Conservation (phyloP, 2,797 vertebrate genomes). For the Scolopax bukidnonensis region DNA sequence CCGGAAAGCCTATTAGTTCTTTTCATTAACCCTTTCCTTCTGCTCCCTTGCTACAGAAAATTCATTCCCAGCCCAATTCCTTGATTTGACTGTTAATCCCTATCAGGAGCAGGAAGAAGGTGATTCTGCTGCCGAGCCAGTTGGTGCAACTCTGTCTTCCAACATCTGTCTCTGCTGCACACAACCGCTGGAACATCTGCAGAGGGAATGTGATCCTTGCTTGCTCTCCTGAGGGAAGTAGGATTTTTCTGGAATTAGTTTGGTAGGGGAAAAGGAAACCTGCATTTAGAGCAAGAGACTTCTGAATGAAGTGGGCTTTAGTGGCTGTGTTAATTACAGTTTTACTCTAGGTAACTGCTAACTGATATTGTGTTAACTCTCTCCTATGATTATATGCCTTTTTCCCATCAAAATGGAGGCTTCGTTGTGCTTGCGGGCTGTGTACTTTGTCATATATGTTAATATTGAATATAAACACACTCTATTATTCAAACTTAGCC, state of each 20-base stretch:
- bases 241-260: background rate
- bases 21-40: background rate
- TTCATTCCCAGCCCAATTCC: background rate
- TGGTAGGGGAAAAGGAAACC: background rate
- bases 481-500: fast-evolving
- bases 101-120: background rate
- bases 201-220: background rate
- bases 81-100: background rate
- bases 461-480: background rate
- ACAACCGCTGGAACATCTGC: background rate
- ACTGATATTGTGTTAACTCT: background rate
- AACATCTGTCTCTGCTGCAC: background rate
- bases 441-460: background rate
- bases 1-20: background rate
- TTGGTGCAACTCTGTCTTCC: background rate
- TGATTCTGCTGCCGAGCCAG: background rate
- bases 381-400: background rate
- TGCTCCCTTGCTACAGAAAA: background rate
- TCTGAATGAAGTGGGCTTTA: background rate
- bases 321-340: background rate
- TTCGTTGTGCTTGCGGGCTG: background rate
- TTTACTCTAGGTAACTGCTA: background rate
- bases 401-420: background rate
- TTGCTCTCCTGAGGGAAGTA: background rate
- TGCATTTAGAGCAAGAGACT: background rate